Evolutionary conservation across 2,888 invertebrate species (phyloP).

Genomic region (Acanthosepion esculentum): DNA sequence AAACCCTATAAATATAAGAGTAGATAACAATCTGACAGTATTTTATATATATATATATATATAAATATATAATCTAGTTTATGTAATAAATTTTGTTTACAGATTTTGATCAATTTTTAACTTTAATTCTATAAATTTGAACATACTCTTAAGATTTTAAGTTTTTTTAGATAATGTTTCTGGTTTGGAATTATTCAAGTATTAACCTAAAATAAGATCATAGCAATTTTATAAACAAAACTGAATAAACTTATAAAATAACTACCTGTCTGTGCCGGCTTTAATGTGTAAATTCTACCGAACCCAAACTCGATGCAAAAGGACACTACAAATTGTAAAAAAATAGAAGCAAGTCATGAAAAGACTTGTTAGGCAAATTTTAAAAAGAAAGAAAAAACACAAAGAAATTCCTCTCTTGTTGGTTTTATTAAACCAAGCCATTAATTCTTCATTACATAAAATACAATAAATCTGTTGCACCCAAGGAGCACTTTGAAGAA

Average conservation of each 20-base stretch:
- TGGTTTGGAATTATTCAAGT: neutral
- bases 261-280: constrained; percentile 8
- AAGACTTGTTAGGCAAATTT: neutral
- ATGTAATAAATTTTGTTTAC: neutral
- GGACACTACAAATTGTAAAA: constrained; percentile 22
- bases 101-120: neutral
- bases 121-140: neutral
- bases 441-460: neutral
- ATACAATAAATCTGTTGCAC: neutral
- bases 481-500: neutral
- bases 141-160: neutral
- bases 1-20: no score
- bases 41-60: no score
- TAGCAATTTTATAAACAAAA: constrained; percentile 23
- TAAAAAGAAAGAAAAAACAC: neutral
- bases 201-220: constrained; percentile 23
- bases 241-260: constrained; percentile 33
- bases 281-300: neutral
- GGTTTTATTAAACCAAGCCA: neutral
- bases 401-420: neutral
- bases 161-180: neutral
- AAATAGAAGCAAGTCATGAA: constrained; percentile 12
- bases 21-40: no score
- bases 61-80: neutral
- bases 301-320: constrained; percentile 33